phyloP scores from a whole-genome alignment of 2,113 vertebrate species.

The Chaetodon auriga region DNA sequence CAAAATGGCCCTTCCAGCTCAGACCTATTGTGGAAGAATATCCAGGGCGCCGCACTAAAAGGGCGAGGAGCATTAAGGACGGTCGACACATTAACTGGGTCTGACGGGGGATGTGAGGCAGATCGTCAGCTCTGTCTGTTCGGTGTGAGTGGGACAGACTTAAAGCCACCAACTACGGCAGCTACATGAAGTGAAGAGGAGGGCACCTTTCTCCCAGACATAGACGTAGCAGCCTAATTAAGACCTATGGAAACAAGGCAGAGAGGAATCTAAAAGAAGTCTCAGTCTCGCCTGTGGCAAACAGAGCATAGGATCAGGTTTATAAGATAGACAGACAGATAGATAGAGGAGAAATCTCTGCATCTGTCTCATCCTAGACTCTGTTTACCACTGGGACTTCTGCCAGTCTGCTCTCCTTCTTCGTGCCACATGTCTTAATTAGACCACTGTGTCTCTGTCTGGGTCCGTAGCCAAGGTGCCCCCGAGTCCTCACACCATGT shows the following conservation, averaged over 20 bases:
- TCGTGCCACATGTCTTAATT: conserved; percentile 63
- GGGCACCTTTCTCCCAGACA: conserved; percentile 56
- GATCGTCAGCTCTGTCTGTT: conserved; percentile 34
- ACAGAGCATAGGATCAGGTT: neutral
- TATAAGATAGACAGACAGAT: conserved; percentile 4
- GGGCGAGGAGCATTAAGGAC: conserved; percentile 36
- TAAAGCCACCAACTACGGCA: neutral
- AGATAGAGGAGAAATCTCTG: conserved; percentile 19
- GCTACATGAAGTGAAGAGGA: conserved; percentile 28
- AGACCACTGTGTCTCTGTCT: conserved; percentile 67
- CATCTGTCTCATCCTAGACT: conserved; percentile 45
- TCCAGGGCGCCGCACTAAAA: neutral
- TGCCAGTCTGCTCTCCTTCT: conserved; percentile 46
- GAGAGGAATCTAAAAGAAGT: conserved; percentile 35
- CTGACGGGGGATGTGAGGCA: conserved; percentile 30
- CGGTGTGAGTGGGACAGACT: conserved; percentile 32
- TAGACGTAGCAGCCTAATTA: conserved; percentile 65
- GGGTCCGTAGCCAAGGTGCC: conserved; percentile 58
- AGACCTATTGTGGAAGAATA: neutral
- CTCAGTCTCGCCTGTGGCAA: neutral
- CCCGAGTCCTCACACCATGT: conserved; percentile 22
- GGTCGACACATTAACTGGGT: conserved; percentile 63
- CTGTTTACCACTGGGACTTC: conserved; percentile 52
- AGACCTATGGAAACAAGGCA: conserved; percentile 36
- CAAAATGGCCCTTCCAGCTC: neutral